Percentiles rank a stretch among this genome's conserved stretches.
Evolutionary conservation across 2,888 invertebrate genomes (phyloP).

Genomic region (Tipula helvola): DNA sequence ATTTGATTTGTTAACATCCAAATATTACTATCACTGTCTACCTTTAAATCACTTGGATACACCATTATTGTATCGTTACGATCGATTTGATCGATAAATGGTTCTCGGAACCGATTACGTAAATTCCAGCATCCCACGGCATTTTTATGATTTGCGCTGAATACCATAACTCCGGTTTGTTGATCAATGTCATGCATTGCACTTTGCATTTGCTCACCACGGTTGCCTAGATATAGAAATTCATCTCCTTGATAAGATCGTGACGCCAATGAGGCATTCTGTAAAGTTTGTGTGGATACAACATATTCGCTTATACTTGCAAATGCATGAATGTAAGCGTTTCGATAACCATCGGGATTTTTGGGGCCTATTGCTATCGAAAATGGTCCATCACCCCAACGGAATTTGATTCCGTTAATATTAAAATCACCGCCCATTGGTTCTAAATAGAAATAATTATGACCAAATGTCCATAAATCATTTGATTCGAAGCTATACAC

Average conservation of each 20-base stretch:
- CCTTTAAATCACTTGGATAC: conserved; percentile 8
- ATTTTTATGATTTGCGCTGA: conserved; percentile 55
- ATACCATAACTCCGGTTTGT: conserved; percentile 49
- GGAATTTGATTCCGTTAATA: conserved; percentile 55
- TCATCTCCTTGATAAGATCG: conserved; percentile 41
- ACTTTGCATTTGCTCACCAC: conserved; percentile 51
- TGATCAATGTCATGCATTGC: conserved; percentile 56
- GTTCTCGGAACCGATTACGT: conserved; percentile 22
- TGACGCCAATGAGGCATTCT: conserved; percentile 41
- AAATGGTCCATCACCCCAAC: conserved; percentile 72
- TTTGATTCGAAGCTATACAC: conserved; percentile 44
- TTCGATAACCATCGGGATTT: conserved; percentile 18
- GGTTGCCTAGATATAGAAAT: conserved; percentile 46
- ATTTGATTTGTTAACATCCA: conserved; percentile 41
- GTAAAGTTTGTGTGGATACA: conserved; percentile 51
- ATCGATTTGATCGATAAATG: conserved; percentile 31
- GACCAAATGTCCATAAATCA: conserved; percentile 56
- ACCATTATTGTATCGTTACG: background rate
- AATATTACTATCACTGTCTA: conserved; percentile 7
- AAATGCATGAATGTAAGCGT: background rate
- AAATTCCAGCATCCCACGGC: conserved; percentile 67
- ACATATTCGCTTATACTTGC: conserved; percentile 40
- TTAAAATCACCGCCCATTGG: conserved; percentile 52
- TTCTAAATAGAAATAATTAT: conserved; percentile 64
- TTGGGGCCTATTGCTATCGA: conserved; percentile 49